These are phyloP conservation scores for Oxyura jamaicensis DNA, from an alignment of 2,113 vertebrate genomes.

Conservation along the genomic window DNA sequence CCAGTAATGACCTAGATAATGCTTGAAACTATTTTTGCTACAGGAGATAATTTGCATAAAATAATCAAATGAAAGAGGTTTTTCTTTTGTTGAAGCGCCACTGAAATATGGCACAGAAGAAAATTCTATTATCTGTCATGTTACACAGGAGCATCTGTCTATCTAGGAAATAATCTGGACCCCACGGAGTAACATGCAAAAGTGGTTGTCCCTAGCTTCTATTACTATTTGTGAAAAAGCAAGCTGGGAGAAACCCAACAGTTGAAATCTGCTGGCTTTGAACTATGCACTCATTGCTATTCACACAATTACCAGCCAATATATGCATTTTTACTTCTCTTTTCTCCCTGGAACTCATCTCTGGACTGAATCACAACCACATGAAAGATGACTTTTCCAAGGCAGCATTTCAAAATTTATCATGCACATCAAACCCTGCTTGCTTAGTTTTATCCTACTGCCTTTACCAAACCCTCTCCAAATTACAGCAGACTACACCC, in stretches of 20 bases:
- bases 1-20: conserved; percentile 19
- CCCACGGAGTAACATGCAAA: neutral
- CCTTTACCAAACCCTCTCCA: neutral
- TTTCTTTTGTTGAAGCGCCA: neutral
- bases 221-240: conserved; percentile 4
- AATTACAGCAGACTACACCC: neutral
- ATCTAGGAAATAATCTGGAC: neutral
- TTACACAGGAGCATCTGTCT: neutral
- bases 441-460: conserved; percentile 5
- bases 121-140: neutral
- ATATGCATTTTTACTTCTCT: conserved; percentile 37
- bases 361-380: conserved; percentile 46
- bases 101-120: neutral
- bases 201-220: neutral
- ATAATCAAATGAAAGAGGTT: neutral
- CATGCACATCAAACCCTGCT: neutral
- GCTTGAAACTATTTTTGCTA: conserved; percentile 17
- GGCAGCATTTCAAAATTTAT: conserved; percentile 31
- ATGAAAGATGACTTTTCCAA: conserved; percentile 52
- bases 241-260: neutral
- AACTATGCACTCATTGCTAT: conserved; percentile 41
- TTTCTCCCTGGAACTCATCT: conserved; percentile 44
- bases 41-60: conserved; percentile 22
- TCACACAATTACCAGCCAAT: conserved; percentile 35
- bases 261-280: conserved; percentile 41